These are phyloP conservation scores for Bombus affinis DNA, from an alignment of 1,140 invertebrate species.

Conservation along the genomic window DNA sequence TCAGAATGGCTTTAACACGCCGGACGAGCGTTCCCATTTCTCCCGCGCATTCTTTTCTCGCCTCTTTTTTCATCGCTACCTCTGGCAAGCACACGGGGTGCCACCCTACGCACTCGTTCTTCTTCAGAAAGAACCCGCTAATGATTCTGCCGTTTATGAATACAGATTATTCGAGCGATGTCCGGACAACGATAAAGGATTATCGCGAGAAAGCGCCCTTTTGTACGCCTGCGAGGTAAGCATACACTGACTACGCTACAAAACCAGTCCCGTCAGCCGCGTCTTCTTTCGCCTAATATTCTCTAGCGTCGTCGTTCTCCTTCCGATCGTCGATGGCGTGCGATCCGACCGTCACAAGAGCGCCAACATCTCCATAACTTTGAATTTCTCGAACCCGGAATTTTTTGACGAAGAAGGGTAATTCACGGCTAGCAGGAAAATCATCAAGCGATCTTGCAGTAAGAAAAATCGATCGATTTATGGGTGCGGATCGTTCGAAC, in stretches of 20 bases:
- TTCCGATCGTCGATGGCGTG: background rate
- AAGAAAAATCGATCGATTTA: background rate
- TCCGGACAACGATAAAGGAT: constrained; percentile 67
- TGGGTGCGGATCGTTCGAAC: constrained; percentile 8
- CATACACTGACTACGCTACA: constrained; percentile 16
- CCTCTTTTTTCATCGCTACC: constrained; percentile 32
- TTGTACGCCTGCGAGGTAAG: constrained; percentile 29
- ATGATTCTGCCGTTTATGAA: constrained; percentile 71
- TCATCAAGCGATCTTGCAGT: background rate
- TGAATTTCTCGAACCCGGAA: background rate
- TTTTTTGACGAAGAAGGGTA: background rate
- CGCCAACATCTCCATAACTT: background rate
- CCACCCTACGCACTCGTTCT: constrained; percentile 50
- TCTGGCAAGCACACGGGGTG: constrained; percentile 42
- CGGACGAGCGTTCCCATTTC: constrained; percentile 2
- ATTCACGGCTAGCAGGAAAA: background rate
- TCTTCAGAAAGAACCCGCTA: constrained; percentile 56
- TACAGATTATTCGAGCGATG: constrained; percentile 70
- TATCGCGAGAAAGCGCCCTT: constrained; percentile 60
- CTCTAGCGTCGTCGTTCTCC: background rate
- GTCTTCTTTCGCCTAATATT: constrained; percentile 61
- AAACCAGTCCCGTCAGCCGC: constrained; percentile 46
- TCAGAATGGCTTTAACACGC: constrained; percentile 2
- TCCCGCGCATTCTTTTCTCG: constrained; percentile 2
- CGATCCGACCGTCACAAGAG: background rate